phyloP scores from a whole-genome alignment of 2,888 invertebrate species.

The Octonoba sinensis region DNA sequence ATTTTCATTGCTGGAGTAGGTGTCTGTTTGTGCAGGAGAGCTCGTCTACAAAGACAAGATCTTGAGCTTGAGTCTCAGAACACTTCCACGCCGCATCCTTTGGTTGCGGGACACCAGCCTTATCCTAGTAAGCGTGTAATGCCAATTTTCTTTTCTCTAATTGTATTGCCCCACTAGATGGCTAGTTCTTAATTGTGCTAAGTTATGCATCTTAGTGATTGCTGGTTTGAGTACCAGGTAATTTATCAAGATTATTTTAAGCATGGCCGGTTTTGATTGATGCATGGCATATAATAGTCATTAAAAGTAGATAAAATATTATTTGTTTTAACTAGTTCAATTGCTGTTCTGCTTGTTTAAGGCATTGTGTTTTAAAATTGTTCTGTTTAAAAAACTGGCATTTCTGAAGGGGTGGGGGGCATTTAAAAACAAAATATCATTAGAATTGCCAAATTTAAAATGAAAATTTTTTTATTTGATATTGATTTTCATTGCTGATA shows the following conservation, averaged over 20 bases:
- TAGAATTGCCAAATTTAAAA: too few species aligned
- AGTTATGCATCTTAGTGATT: constrained; percentile 18
- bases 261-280: constrained; percentile 5
- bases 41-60: constrained; percentile 56
- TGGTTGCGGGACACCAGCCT: constrained; percentile 54
- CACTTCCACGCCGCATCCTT: constrained; percentile 37
- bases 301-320: too few species aligned
- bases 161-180: constrained; percentile 20
- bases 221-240: constrained; percentile 16
- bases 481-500: too few species aligned
- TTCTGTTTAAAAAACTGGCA: not conserved
- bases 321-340: too few species aligned
- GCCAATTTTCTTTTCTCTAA: constrained; percentile 31
- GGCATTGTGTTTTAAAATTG: not conserved
- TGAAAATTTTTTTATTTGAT: too few species aligned
- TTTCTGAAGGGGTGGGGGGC: not conserved
- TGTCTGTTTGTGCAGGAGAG: constrained; percentile 36
- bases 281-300: too few species aligned
- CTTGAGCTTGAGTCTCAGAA: constrained; percentile 52
- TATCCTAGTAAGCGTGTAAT: constrained; percentile 65
- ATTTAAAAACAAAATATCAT: not conserved
- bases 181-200: constrained; percentile 31
- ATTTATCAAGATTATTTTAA: not conserved
- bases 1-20: constrained; percentile 27
- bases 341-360: not conserved